Conservation (phyloP, 2,113 vertebrate species). For the Gymnobelideus leadbeateri region DNA sequence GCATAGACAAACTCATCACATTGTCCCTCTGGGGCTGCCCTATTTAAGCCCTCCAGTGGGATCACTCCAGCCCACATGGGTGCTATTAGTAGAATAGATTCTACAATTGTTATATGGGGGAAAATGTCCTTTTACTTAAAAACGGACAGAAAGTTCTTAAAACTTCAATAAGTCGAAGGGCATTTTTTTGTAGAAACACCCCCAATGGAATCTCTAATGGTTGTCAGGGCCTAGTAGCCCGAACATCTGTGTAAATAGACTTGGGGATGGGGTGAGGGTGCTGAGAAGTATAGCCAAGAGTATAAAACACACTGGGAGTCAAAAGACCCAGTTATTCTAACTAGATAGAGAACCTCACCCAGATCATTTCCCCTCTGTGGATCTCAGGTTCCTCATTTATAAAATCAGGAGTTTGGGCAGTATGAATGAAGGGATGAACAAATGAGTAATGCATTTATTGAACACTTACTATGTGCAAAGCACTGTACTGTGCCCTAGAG, state of each 20-base stretch:
- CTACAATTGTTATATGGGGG: neutral
- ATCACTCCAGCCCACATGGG: neutral
- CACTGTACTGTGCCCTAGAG: neutral
- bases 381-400: neutral
- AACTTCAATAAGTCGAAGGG: neutral
- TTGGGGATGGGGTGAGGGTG: neutral
- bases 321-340: neutral
- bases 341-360: neutral
- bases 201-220: neutral
- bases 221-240: neutral
- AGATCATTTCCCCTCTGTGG: neutral
- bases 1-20: neutral
- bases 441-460: neutral
- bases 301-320: neutral
- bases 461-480: neutral
- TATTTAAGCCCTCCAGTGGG: neutral
- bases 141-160: neutral
- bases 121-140: neutral
- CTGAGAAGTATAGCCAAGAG: neutral
- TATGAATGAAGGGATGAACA: neutral
- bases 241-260: neutral
- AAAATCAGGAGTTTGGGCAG: neutral
- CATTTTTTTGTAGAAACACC: neutral
- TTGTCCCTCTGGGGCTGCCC: neutral
- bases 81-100: neutral